Conservation (phyloP, 2,888 invertebrate species). For the Ryuthela nishihirai region DNA sequence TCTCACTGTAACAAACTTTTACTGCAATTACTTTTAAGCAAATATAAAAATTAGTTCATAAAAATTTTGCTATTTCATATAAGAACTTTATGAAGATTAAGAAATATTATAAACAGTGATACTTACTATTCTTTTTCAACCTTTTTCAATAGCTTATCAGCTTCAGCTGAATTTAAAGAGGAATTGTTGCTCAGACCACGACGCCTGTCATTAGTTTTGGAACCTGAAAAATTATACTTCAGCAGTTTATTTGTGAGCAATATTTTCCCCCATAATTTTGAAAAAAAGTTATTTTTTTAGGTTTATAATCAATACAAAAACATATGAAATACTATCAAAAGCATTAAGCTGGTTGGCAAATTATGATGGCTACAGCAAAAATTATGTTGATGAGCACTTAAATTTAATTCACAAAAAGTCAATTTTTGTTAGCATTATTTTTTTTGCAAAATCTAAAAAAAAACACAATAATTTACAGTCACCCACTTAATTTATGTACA, state of each 20-base stretch:
- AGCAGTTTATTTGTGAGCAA: not conserved
- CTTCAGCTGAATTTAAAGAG: slow-evolving; percentile 3
- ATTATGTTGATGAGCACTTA: no score
- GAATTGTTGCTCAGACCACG: slow-evolving; percentile 7
- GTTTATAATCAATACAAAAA: not conserved
- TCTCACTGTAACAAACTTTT: not conserved
- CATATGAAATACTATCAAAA: no score
- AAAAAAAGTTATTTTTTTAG: not conserved
- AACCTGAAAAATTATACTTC: not conserved
- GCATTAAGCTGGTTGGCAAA: no score
- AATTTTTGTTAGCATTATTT: no score
- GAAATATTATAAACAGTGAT: not conserved
- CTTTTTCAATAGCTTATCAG: slow-evolving; percentile 3
- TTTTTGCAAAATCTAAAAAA: no score
- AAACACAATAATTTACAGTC: no score
- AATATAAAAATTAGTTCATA: not conserved
- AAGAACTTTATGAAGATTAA: no score
- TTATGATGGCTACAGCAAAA: no score
- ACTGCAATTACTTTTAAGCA: not conserved
- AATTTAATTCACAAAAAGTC: no score
- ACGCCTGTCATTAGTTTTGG: slow-evolving; percentile 1
- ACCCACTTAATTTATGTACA: no score
- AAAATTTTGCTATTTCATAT: no score
- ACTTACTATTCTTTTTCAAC: slow-evolving; percentile 4
- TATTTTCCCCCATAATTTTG: no score